Evolutionary conservation across 2,888 invertebrate genomes (phyloP), one percentile per base, ranked within the genome.

Genomic region (Drosophila suboccidentalis): DNA sequence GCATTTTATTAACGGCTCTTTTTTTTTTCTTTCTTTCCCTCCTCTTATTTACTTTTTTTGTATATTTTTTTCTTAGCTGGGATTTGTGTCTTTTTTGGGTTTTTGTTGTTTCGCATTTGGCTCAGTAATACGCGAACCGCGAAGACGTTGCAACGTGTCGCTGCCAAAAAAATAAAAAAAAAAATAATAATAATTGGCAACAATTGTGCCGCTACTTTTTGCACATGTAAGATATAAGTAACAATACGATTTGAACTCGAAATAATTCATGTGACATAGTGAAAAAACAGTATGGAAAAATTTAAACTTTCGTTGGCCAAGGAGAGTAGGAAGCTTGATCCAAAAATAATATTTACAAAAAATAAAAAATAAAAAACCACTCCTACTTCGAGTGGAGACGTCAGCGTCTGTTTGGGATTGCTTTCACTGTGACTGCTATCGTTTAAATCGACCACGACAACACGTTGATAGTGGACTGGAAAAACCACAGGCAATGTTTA

Each of bases 401-500:
- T 2, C 29, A 29, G 9, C 13, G 54, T 29, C 54, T 17, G 10
- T 22, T 32, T 34, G 71, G 51, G 54, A 68, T 71, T 74, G 69
- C 73, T 83, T 82, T 88, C 87, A 78, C 82, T 84, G 75, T 70
- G 84, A 78, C 82, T 84, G 75, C 73, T 81, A 85, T 87, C 88
- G 84, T 72, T 85, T 78, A 66, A 71, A 78, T 66, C 70, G 71
- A 67, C 47, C 60, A 60, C 64, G 69, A 75, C 80, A 69, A 65
- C 62, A 53, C 49, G 43, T 59, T 57, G 73, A 59, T 41, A 54
- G 60, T 41, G 53, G 73, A 88, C 82, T 89, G 84, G 84, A 84
- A 84, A 84, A 84, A 81, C 89, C 84, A 51, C 81, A 65, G 61
- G 41, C 44, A 38, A n/a, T 32, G 38, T 57, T 55, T 54, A 62